Percentiles rank a stretch among this genome's conserved stretches.
Evolutionary conservation across 2,888 invertebrate species (phyloP).

Genomic region (Chironomus tentans): DNA sequence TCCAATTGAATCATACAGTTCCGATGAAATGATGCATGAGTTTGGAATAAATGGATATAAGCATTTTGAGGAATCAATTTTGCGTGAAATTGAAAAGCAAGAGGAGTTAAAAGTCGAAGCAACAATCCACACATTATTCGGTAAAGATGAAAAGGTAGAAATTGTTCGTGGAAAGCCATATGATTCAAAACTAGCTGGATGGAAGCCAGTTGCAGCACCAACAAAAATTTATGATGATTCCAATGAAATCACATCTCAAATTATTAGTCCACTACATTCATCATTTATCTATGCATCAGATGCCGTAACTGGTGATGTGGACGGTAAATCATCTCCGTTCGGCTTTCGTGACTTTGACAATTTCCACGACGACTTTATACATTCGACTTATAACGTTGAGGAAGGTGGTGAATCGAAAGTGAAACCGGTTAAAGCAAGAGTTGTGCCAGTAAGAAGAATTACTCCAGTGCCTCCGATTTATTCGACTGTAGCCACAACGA

Average conservation of each 20-base stretch:
- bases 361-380: background rate
- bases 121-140: conserved; percentile 26
- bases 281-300: background rate
- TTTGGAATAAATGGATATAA: conserved; percentile 25
- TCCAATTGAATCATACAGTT: background rate
- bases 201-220: conserved; percentile 12
- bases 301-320: background rate
- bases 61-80: conserved; percentile 28
- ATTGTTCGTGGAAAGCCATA: conserved; percentile 1
- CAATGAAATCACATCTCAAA: conserved; percentile 12
- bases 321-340: no score
- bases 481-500: background rate
- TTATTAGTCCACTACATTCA: conserved; percentile 13
- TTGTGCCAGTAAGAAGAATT: background rate
- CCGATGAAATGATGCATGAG: conserved; percentile 14
- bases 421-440: conserved; percentile 9
- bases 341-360: conserved; percentile 13
- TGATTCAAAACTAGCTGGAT: background rate
- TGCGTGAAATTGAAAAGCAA: conserved; percentile 27
- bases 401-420: conserved; percentile 3
- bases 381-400: background rate
- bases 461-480: background rate
- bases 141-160: conserved; percentile 3
- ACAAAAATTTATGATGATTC: conserved; percentile 6
- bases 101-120: conserved; percentile 28